Conservation (phyloP, 2,113 vertebrate species). For the Seriola aureovittata region DNA sequence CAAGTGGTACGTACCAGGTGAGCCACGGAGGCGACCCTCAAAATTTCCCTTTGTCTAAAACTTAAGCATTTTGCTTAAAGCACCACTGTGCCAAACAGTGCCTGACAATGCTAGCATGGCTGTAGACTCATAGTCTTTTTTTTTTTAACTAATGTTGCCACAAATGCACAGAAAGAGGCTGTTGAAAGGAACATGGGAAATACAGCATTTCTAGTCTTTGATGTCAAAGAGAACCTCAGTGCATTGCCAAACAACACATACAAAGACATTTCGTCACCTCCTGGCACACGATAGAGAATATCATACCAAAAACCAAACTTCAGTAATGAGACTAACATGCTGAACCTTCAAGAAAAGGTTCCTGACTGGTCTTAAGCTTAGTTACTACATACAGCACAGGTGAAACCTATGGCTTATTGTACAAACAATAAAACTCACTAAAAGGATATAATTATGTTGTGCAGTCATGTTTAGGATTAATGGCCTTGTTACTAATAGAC, state of each 20-base stretch:
- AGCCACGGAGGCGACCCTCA: no score
- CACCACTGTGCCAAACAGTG: no score
- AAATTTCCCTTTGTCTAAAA: not conserved
- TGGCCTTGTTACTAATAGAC: slow-evolving; percentile 44
- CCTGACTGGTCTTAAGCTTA: not conserved
- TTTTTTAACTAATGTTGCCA: no score
- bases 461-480: slow-evolving; percentile 51
- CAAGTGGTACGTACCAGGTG: no score
- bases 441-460: slow-evolving; percentile 44
- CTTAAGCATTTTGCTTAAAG: not conserved
- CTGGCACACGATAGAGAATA: slow-evolving; percentile 6
- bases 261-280: slow-evolving; percentile 7
- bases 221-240: slow-evolving; percentile 6
- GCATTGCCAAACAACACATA: slow-evolving; percentile 19
- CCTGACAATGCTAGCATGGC: not conserved
- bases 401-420: not conserved
- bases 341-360: not conserved
- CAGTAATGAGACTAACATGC: not conserved
- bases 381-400: not conserved
- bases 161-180: not conserved
- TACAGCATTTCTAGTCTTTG: not conserved
- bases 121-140: not conserved
- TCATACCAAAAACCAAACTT: not conserved
- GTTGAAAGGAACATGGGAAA: not conserved
- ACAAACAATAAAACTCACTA: slow-evolving; percentile 14